Conservation (phyloP, 2,113 vertebrate genomes). For the Phaethon lepturus region DNA sequence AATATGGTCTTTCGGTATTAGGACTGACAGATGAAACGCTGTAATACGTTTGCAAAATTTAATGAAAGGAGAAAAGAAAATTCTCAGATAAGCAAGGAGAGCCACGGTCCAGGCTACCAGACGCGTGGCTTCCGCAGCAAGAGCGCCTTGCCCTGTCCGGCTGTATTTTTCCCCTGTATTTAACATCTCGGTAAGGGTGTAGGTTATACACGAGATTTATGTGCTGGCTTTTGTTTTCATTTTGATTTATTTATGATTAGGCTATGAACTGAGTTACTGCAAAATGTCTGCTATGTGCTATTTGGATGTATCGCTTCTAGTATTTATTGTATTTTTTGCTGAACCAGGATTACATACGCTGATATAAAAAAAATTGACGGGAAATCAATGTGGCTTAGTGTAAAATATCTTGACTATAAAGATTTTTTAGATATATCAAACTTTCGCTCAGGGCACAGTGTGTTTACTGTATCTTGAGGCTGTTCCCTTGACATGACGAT, state of each 20-base stretch:
- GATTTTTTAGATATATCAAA: slow-evolving; percentile 54
- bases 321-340: slow-evolving; percentile 69
- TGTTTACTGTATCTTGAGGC: slow-evolving; percentile 1
- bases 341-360: slow-evolving; percentile 31
- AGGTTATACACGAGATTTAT: slow-evolving; percentile 33
- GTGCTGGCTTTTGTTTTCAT: slow-evolving; percentile 62
- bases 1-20: neutral
- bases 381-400: slow-evolving; percentile 60
- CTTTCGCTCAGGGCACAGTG: neutral
- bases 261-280: slow-evolving; percentile 51
- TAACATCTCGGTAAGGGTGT: slow-evolving; percentile 17
- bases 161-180: neutral
- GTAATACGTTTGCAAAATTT: slow-evolving; percentile 48
- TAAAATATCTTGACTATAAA: slow-evolving; percentile 62
- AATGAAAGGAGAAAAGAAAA: slow-evolving; percentile 64
- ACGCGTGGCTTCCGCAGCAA: neutral
- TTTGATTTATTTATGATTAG: slow-evolving; percentile 69
- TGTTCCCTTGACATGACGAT: neutral
- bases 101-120: neutral
- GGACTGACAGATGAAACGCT: slow-evolving; percentile 53
- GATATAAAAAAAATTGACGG: slow-evolving; percentile 55
- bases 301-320: slow-evolving; percentile 52
- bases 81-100: slow-evolving; percentile 40
- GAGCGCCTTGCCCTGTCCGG: neutral
- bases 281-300: slow-evolving; percentile 51